Evolutionary conservation across 2,888 invertebrate genomes (phyloP).

Genomic region (Sycophila texana): DNA sequence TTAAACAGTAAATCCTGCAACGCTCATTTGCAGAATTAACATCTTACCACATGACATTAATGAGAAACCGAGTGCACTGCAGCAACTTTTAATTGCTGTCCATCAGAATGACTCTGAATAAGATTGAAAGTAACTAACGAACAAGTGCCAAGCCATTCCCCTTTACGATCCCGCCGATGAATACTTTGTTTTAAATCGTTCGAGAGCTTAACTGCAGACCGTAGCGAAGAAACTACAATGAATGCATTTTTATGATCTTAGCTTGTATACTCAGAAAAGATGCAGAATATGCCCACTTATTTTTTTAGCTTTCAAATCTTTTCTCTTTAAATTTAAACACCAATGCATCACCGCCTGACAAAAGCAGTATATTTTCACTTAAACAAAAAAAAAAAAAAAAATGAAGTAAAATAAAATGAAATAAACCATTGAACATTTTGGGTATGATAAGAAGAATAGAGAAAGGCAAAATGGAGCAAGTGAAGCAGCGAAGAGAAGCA

Average conservation of each 20-base stretch:
- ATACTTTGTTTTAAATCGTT: slow-evolving; percentile 24
- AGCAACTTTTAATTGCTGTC: background rate
- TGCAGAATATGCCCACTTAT: no score
- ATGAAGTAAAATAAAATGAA: background rate
- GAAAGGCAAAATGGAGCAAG: background rate
- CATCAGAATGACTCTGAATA: slow-evolving; percentile 1
- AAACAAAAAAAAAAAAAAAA: background rate
- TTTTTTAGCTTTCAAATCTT: no score
- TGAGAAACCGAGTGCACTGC: background rate
- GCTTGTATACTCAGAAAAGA: no score
- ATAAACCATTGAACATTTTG: no score
- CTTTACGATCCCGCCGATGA: slow-evolving; percentile 9
- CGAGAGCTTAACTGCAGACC: slow-evolving; percentile 38
- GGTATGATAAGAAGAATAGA: background rate
- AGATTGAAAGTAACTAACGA: background rate
- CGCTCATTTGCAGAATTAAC: background rate
- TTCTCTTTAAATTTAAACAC: no score
- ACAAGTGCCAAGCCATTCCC: slow-evolving; percentile 3
- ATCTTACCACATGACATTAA: background rate
- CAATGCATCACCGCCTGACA: no score
- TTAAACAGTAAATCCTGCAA: no score
- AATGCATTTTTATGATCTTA: background rate
- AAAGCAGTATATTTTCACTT: no score
- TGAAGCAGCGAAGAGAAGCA: background rate
- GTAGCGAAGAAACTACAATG: background rate